phyloP scores from a whole-genome alignment of 2,888 invertebrate species.

The Colletes collaris region DNA sequence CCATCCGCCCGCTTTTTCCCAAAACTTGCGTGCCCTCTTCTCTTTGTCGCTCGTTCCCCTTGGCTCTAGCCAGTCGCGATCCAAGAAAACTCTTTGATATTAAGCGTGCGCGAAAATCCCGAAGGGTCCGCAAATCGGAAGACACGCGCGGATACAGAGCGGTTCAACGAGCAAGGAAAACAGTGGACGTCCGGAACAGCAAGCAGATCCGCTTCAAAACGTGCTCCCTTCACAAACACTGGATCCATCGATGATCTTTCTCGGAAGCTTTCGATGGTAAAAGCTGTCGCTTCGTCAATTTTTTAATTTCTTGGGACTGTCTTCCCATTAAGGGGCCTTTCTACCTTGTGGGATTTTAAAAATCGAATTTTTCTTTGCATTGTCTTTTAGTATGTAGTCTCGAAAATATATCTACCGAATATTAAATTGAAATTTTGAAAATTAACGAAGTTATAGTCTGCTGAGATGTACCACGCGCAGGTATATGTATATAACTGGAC shows the following conservation, averaged over 20 bases:
- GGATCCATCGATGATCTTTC: background rate
- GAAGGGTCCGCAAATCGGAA: constrained; percentile 50
- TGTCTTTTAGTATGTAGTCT: no score
- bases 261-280: no score
- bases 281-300: no score
- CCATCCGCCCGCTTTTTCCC: constrained; percentile 74
- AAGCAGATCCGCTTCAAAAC: background rate
- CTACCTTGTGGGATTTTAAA: no score
- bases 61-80: constrained; percentile 11
- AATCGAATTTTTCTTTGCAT: no score
- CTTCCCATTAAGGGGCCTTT: no score
- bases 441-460: no score
- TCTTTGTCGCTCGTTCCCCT: constrained; percentile 47
- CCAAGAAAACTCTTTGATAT: constrained; percentile 72
- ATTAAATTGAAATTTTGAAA: no score
- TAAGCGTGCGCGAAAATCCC: constrained; percentile 61
- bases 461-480: no score
- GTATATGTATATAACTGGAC: no score
- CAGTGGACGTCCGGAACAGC: constrained; percentile 31
- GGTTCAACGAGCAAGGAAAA: constrained; percentile 58
- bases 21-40: constrained; percentile 63
- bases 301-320: no score
- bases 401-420: no score
- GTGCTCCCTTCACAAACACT: background rate
- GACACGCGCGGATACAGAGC: constrained; percentile 26